A percentile compares a stretch with the other conserved stretches of the same genome.
phyloP scores from a whole-genome alignment of 1,140 invertebrate species.

The Solen grandis region DNA sequence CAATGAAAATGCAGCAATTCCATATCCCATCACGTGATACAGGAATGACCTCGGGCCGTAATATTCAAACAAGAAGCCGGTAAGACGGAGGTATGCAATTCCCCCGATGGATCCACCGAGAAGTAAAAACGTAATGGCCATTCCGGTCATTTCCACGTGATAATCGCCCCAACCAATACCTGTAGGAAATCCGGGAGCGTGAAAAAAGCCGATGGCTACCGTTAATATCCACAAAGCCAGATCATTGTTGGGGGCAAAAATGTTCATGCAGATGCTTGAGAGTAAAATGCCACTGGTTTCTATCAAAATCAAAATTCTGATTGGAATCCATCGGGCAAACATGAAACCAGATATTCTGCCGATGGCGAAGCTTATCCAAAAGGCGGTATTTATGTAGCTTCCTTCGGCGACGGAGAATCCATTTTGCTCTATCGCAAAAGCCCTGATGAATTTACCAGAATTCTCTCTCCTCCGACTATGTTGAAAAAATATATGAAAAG shows the following conservation, averaged over 20 bases:
- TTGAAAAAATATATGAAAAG: slow-evolving; percentile 65
- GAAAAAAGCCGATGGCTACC: slow-evolving; percentile 58
- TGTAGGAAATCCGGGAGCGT: slow-evolving; percentile 62
- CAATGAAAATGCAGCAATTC: slow-evolving; percentile 22
- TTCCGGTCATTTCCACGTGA: slow-evolving; percentile 62
- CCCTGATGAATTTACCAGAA: slow-evolving; percentile 68
- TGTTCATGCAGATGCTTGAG: slow-evolving; percentile 53
- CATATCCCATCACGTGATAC: slow-evolving; percentile 58
- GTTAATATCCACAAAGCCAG: slow-evolving; percentile 59
- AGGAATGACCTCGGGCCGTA: slow-evolving; percentile 59
- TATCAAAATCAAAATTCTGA: slow-evolving; percentile 61
- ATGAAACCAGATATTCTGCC: slow-evolving; percentile 64
- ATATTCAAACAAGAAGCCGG: slow-evolving; percentile 65
- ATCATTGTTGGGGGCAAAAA: slow-evolving; percentile 54
- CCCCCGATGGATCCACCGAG: slow-evolving; percentile 64
- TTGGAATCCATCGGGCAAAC: slow-evolving; percentile 60
- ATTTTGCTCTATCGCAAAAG: slow-evolving; percentile 63
- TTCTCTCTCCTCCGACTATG: slow-evolving; percentile 63
- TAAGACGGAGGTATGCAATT: slow-evolving; percentile 58
- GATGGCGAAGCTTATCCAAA: slow-evolving; percentile 67
- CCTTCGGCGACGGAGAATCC: slow-evolving; percentile 58
- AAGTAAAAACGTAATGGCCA: slow-evolving; percentile 63
- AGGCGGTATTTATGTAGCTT: slow-evolving; percentile 63
- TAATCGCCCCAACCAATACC: slow-evolving; percentile 64
- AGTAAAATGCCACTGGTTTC: slow-evolving; percentile 58